Evolutionary conservation across 1,140 invertebrate species (phyloP).

Genomic region (Cepaea nemoralis): DNA sequence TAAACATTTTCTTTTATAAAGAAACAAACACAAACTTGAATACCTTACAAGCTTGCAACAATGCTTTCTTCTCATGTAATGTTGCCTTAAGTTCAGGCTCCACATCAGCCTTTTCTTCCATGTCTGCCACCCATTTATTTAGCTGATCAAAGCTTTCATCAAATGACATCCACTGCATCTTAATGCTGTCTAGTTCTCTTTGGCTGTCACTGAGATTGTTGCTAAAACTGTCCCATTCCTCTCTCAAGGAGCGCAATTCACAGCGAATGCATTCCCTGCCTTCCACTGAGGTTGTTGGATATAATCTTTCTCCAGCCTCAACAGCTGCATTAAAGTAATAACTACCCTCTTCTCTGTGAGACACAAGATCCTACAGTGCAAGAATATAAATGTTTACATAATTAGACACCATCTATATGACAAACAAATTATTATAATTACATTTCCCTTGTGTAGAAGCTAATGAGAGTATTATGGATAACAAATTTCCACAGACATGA

Average conservation of each 20-base stretch:
- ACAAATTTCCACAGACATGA: too few relatives aligned
- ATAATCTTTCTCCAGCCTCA: constrained; percentile 88
- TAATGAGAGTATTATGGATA: too few relatives aligned
- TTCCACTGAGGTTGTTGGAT: constrained; percentile 87
- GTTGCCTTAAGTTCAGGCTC: constrained; percentile 91
- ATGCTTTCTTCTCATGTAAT: constrained; percentile 92
- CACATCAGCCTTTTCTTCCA: constrained; percentile 86
- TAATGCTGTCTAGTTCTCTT: constrained; percentile 85
- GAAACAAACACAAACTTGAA: not conserved
- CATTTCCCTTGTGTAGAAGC: too few relatives aligned
- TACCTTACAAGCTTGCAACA: constrained; percentile 92
- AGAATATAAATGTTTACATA: not conserved
- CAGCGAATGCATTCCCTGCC: constrained; percentile 87
- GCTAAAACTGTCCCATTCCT: constrained; percentile 85
- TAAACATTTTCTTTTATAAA: too few relatives aligned
- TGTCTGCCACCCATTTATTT: constrained; percentile 90
- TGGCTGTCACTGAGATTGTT: constrained; percentile 87
- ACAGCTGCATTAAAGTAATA: constrained; percentile 83
- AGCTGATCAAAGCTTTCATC: constrained; percentile 80
- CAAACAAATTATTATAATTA: too few relatives aligned
- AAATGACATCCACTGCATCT: constrained; percentile 69
- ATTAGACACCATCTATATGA: not conserved
- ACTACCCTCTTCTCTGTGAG: constrained; percentile 79
- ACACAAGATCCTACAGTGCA: constrained; percentile 48
- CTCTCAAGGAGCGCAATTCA: constrained; percentile 84